Percentiles rank a stretch among this genome's conserved stretches.
These are phyloP conservation scores for Arnoldichthys spilopterus DNA, from an alignment of 2,797 vertebrate species.

Conservation along the genomic window DNA sequence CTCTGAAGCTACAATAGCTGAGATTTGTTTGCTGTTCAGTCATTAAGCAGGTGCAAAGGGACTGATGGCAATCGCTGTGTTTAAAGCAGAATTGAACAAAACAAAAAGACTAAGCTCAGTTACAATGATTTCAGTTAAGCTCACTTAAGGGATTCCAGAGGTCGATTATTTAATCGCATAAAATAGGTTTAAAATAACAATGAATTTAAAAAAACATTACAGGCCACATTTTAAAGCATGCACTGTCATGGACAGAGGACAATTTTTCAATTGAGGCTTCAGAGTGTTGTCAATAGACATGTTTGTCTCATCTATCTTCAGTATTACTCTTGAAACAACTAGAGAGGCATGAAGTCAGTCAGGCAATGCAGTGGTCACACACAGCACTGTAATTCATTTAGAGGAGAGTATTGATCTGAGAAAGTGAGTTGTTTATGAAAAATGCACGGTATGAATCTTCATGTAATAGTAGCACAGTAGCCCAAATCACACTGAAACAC, in stretches of 20 bases:
- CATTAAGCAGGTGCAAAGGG: slow-evolving; percentile 6
- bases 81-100: slow-evolving; percentile 1
- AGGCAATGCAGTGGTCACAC: slow-evolving; percentile 26
- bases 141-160: not conserved
- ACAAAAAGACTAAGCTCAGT: slow-evolving; percentile 11
- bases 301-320: slow-evolving; percentile 31
- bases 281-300: slow-evolving; percentile 36
- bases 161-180: slow-evolving; percentile 4
- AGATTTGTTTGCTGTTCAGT: slow-evolving; percentile 28
- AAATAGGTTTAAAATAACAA: slow-evolving; percentile 5
- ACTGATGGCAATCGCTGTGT: not conserved
- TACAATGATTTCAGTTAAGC: not conserved
- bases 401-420: slow-evolving; percentile 39
- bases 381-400: slow-evolving; percentile 31
- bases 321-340: slow-evolving; percentile 18
- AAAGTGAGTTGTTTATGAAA: slow-evolving; percentile 32
- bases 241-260: slow-evolving; percentile 4
- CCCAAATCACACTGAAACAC: slow-evolving; percentile 34
- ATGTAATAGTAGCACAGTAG: slow-evolving; percentile 15
- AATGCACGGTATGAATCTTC: slow-evolving; percentile 31
- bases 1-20: slow-evolving; percentile 11
- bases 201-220: slow-evolving; percentile 18
- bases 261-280: slow-evolving; percentile 33
- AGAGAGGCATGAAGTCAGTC: slow-evolving; percentile 27
- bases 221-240: slow-evolving; percentile 10